Conservation (phyloP, 92 coral and sea anemone genomes). For the Actinostola sp. region DNA sequence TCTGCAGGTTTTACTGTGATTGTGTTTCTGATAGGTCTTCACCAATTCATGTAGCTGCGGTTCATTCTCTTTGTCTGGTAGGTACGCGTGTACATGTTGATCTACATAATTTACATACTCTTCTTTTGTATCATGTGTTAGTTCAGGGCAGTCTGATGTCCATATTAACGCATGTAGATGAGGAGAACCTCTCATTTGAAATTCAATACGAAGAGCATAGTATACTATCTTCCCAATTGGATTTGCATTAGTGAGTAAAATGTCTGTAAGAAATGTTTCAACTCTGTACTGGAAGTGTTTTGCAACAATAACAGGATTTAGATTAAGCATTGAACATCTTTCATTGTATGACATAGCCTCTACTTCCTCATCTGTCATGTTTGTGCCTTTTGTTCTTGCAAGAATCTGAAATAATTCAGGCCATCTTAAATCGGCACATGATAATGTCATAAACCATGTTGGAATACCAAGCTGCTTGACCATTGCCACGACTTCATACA, state of each 20-base stretch:
- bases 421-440: too few species aligned
- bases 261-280: conserved; percentile 50
- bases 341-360: conserved; percentile 62
- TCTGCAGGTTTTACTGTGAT: too few species aligned
- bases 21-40: too few species aligned
- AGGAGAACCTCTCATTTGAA: too few species aligned
- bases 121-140: conserved; percentile 38
- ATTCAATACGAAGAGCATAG: conserved; percentile 56
- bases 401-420: too few species aligned
- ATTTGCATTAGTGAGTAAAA: conserved; percentile 28
- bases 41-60: too few species aligned
- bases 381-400: conserved; percentile 34
- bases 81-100: conserved; percentile 58
- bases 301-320: conserved; percentile 50
- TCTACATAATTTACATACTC: conserved; percentile 54
- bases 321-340: conserved; percentile 50
- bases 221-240: conserved; percentile 56
- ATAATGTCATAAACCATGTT: too few species aligned
- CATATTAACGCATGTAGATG: too few species aligned
- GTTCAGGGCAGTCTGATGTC: too few species aligned
- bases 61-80: too few species aligned
- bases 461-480: too few species aligned
- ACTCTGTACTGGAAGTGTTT: conserved; percentile 63
- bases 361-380: conserved; percentile 40
- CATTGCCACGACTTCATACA: too few species aligned